Evolutionary conservation across 2,888 invertebrate species (phyloP), one percentile per base, ranked within the genome.

Genomic region (Ramazzottius varieornatus): DNA sequence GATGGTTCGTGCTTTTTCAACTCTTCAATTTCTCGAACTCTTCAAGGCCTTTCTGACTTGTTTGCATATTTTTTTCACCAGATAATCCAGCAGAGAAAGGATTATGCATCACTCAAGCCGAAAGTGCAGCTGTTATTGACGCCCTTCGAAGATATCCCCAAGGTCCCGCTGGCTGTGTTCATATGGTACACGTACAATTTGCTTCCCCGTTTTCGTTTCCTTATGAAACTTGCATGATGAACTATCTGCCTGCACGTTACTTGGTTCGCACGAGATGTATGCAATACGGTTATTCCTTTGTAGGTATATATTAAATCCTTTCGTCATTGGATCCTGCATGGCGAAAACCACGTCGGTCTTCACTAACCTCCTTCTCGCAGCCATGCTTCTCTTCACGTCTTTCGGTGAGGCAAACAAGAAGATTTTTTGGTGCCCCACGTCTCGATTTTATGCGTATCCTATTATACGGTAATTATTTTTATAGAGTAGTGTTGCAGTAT

Each of bases 341-440:
- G 90, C 86, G 13, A 83, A 85, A 75, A 89, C 92, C 0, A 91
- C 92, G 1, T 89, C 89, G 1, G 86, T 89, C 16, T 83, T 92
- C 70, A 85, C 86, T 70, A 93, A 93, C 78, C 79, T 91, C n/a
- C 80, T 86, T 64, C 78, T 88, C 33, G 82, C 88, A 0, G 71
- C 84, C 1, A 82, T 84, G 65, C 78, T 92, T 34, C 82, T 82
- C 72, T 82, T 82, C 63, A 83, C 88, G 73, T 79, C 84, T 32
- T 81, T 81, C 73, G 79, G 81, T 79, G 72, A n/a, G n/a, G n/a
- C n/a, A n/a, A n/a, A n/a, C n/a, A n/a, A n/a, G n/a, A n/a, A n/a
- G n/a, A n/a, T 32, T 32, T 63, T n/a, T 63, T 63, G 32, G 8
- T 32, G 32, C 32, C 29, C n/a, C n/a, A n/a, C n/a, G n/a, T n/a